These are phyloP conservation scores for Fregetta grallaria DNA, from an alignment of 2,113 vertebrate species.

Conservation along the genomic window DNA sequence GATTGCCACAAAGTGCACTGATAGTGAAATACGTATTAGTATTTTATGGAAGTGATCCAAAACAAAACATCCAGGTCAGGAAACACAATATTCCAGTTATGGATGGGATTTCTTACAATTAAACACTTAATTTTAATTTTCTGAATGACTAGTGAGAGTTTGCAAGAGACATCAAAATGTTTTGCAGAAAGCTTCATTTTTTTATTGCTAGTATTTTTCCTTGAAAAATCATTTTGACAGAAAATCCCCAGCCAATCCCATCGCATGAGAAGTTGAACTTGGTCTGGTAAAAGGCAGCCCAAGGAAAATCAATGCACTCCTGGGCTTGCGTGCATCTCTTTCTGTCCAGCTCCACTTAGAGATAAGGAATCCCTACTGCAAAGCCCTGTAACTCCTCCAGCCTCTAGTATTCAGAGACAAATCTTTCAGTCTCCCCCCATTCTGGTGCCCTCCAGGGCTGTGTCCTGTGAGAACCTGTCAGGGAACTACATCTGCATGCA, in stretches of 20 bases:
- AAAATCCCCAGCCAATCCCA: not conserved
- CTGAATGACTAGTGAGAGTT: not conserved
- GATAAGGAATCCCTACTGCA: not conserved
- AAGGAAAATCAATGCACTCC: not conserved
- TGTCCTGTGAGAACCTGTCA: not conserved
- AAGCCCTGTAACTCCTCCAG: not conserved
- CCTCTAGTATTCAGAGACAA: not conserved
- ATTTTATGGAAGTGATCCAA: not conserved
- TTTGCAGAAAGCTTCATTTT: not conserved
- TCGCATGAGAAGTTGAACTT: not conserved
- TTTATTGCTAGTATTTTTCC: not conserved
- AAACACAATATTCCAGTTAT: not conserved
- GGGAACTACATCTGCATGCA: accelerated
- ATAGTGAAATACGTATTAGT: not conserved
- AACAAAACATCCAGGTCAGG: not conserved
- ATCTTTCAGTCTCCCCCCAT: not conserved
- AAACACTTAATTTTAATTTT: not conserved
- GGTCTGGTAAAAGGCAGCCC: not conserved
- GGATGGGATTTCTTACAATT: not conserved
- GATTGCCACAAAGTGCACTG: not conserved
- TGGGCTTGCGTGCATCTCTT: not conserved
- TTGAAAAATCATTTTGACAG: not conserved
- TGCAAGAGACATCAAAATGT: not conserved
- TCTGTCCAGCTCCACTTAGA: not conserved
- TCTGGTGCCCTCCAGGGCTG: not conserved